Evolutionary conservation across 2,797 vertebrate species (phyloP), one percentile per base, ranked within the genome.

Genomic region (Melanotaenia boesemani): DNA sequence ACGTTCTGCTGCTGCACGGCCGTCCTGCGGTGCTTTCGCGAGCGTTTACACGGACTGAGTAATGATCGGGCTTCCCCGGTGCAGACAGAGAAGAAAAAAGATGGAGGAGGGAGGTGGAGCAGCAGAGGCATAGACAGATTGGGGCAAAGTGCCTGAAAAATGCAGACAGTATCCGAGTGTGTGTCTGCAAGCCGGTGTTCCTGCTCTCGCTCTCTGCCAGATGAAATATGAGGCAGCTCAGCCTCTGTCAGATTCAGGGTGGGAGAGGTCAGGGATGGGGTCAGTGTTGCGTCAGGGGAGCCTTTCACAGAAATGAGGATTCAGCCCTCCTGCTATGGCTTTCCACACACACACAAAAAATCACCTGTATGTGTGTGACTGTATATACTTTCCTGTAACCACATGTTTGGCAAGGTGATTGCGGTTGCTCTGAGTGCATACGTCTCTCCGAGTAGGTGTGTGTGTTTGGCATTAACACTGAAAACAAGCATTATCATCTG

Each of bases 401-500:
- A 73, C 88, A 84, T 74, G 76, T 83, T 91, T 91, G 84, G 83
- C 79, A 70, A 73, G 74, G 82, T 78, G 70, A 72, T 76, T 86
- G 78, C 6, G 62, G 81, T 88, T 76, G 34, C 64, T 69, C 28
- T 67, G 62, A 79, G 86, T 76, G 73, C 63, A 36, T 69, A 72
- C 6, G 24, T 50, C 52, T 71, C 65, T 1, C 26, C 20, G 62
- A 58, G 61, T 71, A 30, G 20, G n/a, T 77, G 78, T 82, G 80
- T 81, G 77, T 77, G 30, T 88, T 91, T 87, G 81, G 89, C 85
- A 89, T 93, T 92, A 92, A 90, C 88, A 81, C 86, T 59, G 86
- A 92, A 95, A 94, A 94, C 93, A 93, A 94, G 90, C 90, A 91
- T 93, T 90, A 92, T 93, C 86, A 88, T 93, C 79, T 63, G 84